These are phyloP conservation scores for Lissocephala sabroskyi DNA, from an alignment of 2,888 invertebrate species.

Conservation along the genomic window DNA sequence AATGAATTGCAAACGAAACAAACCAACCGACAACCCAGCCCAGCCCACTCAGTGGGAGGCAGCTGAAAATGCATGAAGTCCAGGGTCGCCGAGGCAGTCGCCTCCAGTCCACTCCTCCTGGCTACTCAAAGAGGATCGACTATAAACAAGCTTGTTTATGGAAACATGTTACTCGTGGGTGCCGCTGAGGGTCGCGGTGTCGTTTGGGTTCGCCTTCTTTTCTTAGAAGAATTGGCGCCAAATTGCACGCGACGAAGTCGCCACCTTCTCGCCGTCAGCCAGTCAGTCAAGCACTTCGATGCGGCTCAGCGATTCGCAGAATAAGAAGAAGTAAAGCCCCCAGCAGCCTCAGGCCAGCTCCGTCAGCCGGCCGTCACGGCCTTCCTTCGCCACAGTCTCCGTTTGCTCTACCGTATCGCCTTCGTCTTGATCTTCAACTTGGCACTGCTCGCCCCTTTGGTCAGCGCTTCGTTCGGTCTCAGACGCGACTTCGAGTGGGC, in stretches of 20 bases:
- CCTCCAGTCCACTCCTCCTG: not conserved
- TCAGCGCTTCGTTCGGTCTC: too few species aligned
- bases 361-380: too few species aligned
- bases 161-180: conserved; percentile 28
- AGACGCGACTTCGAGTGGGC: too few species aligned
- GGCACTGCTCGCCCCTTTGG: too few species aligned
- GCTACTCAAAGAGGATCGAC: too few species aligned
- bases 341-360: not conserved
- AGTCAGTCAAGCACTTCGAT: not conserved
- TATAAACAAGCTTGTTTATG: conserved; percentile 50
- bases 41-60: conserved; percentile 10
- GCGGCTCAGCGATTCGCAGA: not conserved
- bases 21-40: not conserved
- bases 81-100: too few species aligned
- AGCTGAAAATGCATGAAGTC: too few species aligned
- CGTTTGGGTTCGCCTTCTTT: conserved; percentile 22
- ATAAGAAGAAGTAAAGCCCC: not conserved
- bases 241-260: conserved; percentile 11
- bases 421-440: too few species aligned
- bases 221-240: too few species aligned
- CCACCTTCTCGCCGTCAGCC: conserved; percentile 33
- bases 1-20: conserved; percentile 35
- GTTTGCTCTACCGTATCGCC: too few species aligned
- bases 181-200: not conserved
- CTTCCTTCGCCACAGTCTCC: too few species aligned